Evolutionary conservation across 2,888 invertebrate species (phyloP), one percentile per base, ranked within the genome.

Genomic region (Serrognathus titanus): DNA sequence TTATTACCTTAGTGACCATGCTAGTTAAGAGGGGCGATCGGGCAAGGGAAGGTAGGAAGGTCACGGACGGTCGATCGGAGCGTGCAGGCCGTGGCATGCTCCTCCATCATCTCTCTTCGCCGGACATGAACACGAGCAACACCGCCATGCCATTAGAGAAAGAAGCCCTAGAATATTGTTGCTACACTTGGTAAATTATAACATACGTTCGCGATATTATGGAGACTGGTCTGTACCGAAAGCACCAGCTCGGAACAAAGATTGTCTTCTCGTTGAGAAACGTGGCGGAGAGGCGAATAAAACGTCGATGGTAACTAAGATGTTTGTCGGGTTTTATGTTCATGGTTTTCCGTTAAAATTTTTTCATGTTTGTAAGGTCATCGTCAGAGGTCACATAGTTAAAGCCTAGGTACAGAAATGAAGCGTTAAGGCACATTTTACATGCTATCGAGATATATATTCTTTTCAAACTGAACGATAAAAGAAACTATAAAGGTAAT

Each of bases 41-140:
- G 54, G 38, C 48, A 57, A 57, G 53, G 54, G 39, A 39, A 59
- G 60, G 61, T 56, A 64, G 64, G 64, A 62, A 62, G 62, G 62
- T 62, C 62, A 64, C 71, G 76, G 76, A 75, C 76, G 76, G 73
- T 75, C 75, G 75, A 66, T 63, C 65, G 66, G 63, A 64, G 65
- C 63, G 69, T 66, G 67, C 65, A 61, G 65, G 65, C 65, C 69
- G 66, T 69, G 68, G 72, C 68, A 67, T 69, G 65, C 62, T 63
- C 63, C 66, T 62, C 63, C 63, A 63, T 65, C 61, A 64, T 66
- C 58, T 62, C 53, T 59, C 57, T 57, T 51, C 51, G 57, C 55
- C 60, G 59, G 60, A 60, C 62, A 40, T 48, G 56, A 57, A 59
- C 59, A 61, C 57, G 53, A 53, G 56, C 53, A 37, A 45, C 39